Percentiles rank a stretch among this genome's conserved stretches.
These are phyloP conservation scores for Gadus chalcogrammus DNA, from an alignment of 2,113 vertebrate species.

Conservation along the genomic window DNA sequence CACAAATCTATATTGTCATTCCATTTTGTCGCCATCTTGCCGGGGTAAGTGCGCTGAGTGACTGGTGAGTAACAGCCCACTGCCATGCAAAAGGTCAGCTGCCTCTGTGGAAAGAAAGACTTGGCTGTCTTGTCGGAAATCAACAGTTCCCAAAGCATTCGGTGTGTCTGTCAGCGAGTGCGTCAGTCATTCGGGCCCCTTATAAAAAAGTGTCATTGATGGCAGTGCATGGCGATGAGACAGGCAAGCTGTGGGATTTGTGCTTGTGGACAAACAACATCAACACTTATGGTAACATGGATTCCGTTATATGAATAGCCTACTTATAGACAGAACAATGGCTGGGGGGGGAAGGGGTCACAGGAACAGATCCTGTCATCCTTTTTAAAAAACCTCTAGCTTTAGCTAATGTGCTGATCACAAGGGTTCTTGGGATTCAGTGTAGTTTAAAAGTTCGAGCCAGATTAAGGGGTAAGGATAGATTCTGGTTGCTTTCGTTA, in stretches of 20 bases:
- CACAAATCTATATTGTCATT: constrained; percentile 41
- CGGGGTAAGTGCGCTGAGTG: constrained; percentile 58
- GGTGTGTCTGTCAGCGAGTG: constrained; percentile 29
- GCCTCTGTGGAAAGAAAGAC: constrained; percentile 51
- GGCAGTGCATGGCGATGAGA: constrained; percentile 21
- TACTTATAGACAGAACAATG: too few species aligned
- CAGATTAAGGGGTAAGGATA: not conserved
- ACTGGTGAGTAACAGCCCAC: constrained; percentile 62
- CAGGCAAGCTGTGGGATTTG: constrained; percentile 2
- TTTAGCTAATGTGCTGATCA: too few species aligned
- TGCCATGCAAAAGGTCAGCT: constrained; percentile 56
- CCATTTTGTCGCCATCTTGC: constrained; percentile 56
- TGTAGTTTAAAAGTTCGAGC: not conserved
- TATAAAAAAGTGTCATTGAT: constrained; percentile 63
- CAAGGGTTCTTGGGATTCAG: constrained; percentile 6
- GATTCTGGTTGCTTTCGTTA: not conserved
- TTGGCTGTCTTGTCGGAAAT: constrained; percentile 63
- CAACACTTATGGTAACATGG: too few species aligned
- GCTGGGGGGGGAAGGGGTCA: too few species aligned
- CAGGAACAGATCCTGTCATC: too few species aligned
- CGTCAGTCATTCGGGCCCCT: constrained; percentile 49
- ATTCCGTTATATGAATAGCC: too few species aligned
- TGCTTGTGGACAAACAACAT: constrained; percentile 3
- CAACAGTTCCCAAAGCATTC: constrained; percentile 57
- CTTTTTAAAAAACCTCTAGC: too few species aligned